These are phyloP conservation scores for Calameuta idolon DNA, from an alignment of 2,888 invertebrate species.

Conservation along the genomic window DNA sequence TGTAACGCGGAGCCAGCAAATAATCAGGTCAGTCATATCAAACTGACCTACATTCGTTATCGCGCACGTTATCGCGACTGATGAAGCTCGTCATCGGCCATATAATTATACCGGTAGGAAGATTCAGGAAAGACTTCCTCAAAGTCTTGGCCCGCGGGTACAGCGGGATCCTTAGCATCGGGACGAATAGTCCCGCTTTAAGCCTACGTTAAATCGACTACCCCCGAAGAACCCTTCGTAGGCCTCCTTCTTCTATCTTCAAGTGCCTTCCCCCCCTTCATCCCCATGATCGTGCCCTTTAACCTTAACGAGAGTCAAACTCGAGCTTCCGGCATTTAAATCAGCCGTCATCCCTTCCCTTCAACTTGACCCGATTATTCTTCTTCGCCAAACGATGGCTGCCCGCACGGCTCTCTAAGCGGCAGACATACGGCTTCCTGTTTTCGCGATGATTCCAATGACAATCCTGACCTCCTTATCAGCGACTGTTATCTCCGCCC, in stretches of 20 bases:
- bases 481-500: background rate
- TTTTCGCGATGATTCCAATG: background rate
- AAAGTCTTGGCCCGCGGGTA: background rate
- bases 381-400: background rate
- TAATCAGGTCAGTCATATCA: conserved; percentile 65
- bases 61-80: conserved; percentile 59
- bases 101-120: conserved; percentile 55
- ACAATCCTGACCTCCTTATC: background rate
- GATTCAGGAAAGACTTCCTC: conserved; percentile 22
- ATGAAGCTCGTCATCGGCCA: conserved; percentile 61
- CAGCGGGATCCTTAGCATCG: background rate
- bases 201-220: background rate
- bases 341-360: conserved; percentile 54
- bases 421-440: background rate
- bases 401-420: background rate
- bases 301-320: background rate
- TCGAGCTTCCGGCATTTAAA: conserved; percentile 9
- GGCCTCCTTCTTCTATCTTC: background rate
- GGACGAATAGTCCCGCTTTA: background rate
- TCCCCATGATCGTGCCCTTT: background rate
- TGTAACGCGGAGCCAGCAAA: conserved; percentile 42
- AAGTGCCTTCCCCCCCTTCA: background rate
- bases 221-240: background rate
- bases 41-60: conserved; percentile 65
- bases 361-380: conserved; percentile 57